Base-by-base conservation (phyloP, 2,888 invertebrate species). In the Nyleta sp. region DNA sequence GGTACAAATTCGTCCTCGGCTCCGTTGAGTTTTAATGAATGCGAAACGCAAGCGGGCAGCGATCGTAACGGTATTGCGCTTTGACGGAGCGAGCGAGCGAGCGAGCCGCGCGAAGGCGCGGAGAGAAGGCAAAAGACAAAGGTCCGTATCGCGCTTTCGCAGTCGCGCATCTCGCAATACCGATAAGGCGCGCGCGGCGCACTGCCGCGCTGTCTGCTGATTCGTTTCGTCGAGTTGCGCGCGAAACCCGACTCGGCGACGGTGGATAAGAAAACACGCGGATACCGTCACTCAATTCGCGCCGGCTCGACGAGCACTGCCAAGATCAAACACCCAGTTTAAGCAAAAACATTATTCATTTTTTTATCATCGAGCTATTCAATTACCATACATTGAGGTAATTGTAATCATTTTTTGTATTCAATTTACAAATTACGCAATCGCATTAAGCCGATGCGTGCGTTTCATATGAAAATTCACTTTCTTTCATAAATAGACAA, bases 191-290 rank as follows among this genome's bases (percentile, higher is more conserved):
- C 50, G 55, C 28, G 42, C 60, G 40, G 55, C 62, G 55, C 35
- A 67, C 46, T 68, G 73, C 78, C 78, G 67, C 64, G 73, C 73
- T 73, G 78, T 78, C 78, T 78, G 68, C 67, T 65, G 46, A 70
- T 48, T 40, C 42, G 67, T 46, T 55, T 55, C 42, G 50, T 48
- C 38, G 48, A 33, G 28, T 31, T 48, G 72, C 64, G 57, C 64
- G 62, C 50, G 48, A 64, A 55, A 28, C 24, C 20, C 46, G 22
- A 44, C 42, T 42, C 18, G 33, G 24, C 46, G 20, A 50, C 46
- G 33, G 11, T 35, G 55, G 28, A 46, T 73, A 73, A 65, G 35
- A 74, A 72, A 72, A 42, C 42, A 57, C 65, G 42, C 59, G 35
- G 52, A 73, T 59, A 50, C 59, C 35, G 50, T 50, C 73, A 59